Base-by-base conservation (phyloP, 2,888 invertebrate genomes). In the Heliconius sara region DNA sequence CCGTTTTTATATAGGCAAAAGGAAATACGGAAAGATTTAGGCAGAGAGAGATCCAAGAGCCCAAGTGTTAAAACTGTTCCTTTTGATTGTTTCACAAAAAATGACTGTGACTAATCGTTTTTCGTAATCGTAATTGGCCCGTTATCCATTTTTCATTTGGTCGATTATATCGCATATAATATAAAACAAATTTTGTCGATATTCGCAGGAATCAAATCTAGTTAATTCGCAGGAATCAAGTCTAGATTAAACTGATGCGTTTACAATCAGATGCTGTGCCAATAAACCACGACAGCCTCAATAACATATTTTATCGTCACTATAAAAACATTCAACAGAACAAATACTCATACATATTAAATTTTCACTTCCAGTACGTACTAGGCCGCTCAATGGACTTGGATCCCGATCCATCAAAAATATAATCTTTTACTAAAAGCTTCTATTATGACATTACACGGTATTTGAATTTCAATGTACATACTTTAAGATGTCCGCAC, bases 371-470 rank as follows among this genome's bases (percentile, higher is more conserved):
- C 12, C 39, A 68, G 25, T 43, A 68, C 39, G n/a, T 68, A 68
- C 43, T 43, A 43, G 68, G 68, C n/a, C 16, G 65, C 39, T 25
- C 68, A 39, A 68, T 27, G n/a, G 70, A 70, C 70, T 43, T 7
- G 25, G 43, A 47, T 7, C 43, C 13, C 70, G 43, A 70, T 47
- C 70, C 70, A 70, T 68, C 68, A 68, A 68, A 34, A 67, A 16
- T 70, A 25, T 70, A 25, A 70, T 70, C 70, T 70, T 70, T 70
- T 12, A 47, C 70, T 70, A 70, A 70, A 70, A 70, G 70, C 43
- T 70, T 70, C 25, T 70, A 70, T 70, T 70, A 70, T 70, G 43
- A 43, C 25, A 70, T 70, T 70, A 70, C 68, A 25, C 43, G 25
- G 25, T 70, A 43, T 47, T 70, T 47, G 70, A 70, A 70, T 70